Percentiles rank a stretch among this genome's conserved stretches.
phyloP scores from a whole-genome alignment of 2,797 vertebrate genomes.

The Thalassophryne amazonica region DNA sequence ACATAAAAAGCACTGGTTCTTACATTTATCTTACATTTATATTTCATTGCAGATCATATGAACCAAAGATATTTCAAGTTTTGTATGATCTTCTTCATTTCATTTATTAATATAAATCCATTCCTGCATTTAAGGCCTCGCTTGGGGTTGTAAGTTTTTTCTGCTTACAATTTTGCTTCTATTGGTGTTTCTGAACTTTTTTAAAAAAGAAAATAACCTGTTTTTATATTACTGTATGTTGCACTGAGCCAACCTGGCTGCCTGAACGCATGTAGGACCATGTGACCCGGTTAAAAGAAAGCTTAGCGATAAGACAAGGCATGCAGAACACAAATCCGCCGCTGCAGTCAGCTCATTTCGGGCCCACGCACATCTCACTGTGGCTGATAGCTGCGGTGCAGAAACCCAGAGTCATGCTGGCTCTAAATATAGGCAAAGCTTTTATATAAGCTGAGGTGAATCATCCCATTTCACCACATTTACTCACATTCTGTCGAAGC shows the following conservation, averaged over 20 bases:
- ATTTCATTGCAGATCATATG: too few relatives aligned
- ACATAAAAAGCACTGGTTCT: too few relatives aligned
- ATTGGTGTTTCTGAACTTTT: too few relatives aligned
- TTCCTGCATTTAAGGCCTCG: too few relatives aligned
- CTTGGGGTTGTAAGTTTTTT: not conserved
- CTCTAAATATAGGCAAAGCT: slow-evolving; percentile 80
- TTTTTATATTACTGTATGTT: too few relatives aligned
- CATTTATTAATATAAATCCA: too few relatives aligned
- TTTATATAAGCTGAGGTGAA: slow-evolving; percentile 84
- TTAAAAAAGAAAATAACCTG: too few relatives aligned
- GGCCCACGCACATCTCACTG: slow-evolving; percentile 78
- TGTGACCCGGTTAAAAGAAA: slow-evolving; percentile 10
- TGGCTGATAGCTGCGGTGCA: slow-evolving; percentile 76
- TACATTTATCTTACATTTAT: not conserved
- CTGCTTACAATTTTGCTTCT: not conserved
- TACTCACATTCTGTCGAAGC: slow-evolving; percentile 36
- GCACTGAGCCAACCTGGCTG: slow-evolving; percentile 3
- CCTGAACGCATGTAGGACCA: slow-evolving; percentile 11
- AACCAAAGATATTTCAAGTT: too few relatives aligned
- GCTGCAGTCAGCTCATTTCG: slow-evolving; percentile 55
- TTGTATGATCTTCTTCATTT: too few relatives aligned
- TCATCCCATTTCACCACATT: slow-evolving; percentile 71
- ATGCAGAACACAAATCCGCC: slow-evolving; percentile 52
- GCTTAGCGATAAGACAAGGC: slow-evolving; percentile 27
- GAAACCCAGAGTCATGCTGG: slow-evolving; percentile 79